Base-by-base conservation (phyloP, 2,797 vertebrate species). In the Allobates femoralis region DNA sequence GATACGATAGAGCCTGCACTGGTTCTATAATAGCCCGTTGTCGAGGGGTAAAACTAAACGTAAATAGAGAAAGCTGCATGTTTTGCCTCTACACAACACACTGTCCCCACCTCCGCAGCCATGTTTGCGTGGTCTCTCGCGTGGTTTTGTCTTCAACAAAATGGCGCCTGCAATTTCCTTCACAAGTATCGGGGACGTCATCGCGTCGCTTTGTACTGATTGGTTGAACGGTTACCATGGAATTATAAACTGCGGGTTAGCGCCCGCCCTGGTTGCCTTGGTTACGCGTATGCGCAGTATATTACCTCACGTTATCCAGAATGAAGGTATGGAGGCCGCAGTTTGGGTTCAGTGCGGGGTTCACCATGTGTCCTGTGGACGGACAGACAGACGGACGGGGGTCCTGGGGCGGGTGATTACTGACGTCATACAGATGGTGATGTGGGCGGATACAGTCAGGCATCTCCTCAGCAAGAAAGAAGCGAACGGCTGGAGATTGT, bases 241-340 rank as follows among this genome's bases (percentile, higher is more conserved):
- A 19, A 67, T 55, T 28, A 2, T 11, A 11, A 71, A 84, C 21
- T 41, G 41, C 11, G 30, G 15, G 53, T 64, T 18, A 23, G 37
- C 46, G 81, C 51, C 67, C 23, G 7, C 28, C 56, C 10, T n/a
- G 28, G 86, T 87, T 87, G n/a, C 86, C 64, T 3, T 34, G 81
- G 86, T 21, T 78, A 84, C 66, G 56, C 86, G 67, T 77, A 41
- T 84, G 86, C 86, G 86, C 82, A 75, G 12, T 77, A 5, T 18
- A n/a, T 32, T 55, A 21, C n/a, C 26, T 5, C 46, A 18, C 16
- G 23, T 76, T 28, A 12, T 32, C 21, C 56, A 84, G 18, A 34
- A 87, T 87, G 86, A 87, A 87, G 86, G 86, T 87, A 84, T 79
- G 26, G 55, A 77, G 73, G 73, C 58, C 71, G 50, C 28, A 53